Conservation (phyloP, 2,113 vertebrate species). For the Hystrix brachyura region DNA sequence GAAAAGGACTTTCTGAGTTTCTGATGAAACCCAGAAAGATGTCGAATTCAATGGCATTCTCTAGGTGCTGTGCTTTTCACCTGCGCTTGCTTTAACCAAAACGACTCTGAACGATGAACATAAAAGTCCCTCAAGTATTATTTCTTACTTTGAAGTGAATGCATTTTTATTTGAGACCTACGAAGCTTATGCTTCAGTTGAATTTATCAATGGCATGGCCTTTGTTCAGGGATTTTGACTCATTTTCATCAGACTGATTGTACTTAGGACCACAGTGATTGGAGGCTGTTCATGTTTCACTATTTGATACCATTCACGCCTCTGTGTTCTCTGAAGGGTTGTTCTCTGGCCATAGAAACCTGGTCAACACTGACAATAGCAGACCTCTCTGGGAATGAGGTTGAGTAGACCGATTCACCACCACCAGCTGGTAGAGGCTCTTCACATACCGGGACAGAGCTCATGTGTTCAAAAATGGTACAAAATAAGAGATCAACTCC, state of each 20-base stretch:
- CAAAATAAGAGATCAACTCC: not conserved
- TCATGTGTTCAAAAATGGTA: constrained; percentile 6
- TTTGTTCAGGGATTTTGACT: constrained; percentile 68
- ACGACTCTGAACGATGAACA: not conserved
- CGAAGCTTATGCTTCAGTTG: constrained; percentile 1
- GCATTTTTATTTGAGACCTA: constrained; percentile 63
- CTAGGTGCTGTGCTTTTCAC: constrained; percentile 46
- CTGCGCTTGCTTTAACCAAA: constrained; percentile 54
- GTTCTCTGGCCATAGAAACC: not conserved
- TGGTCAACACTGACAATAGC: not conserved
- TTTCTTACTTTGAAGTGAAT: constrained; percentile 55
- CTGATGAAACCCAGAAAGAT: constrained; percentile 38
- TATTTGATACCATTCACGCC: not conserved
- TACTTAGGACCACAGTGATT: constrained; percentile 47
- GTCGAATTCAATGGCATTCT: constrained; percentile 10
- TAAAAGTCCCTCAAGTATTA: constrained; percentile 41
- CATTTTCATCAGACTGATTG: constrained; percentile 63
- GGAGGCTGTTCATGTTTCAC: not conserved
- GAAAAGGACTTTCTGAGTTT: constrained; percentile 33
- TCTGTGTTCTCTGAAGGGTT: constrained; percentile 1
- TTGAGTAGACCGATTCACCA: not conserved
- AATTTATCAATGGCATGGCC: constrained; percentile 37
- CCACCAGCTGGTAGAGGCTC: not conserved
- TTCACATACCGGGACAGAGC: not conserved
- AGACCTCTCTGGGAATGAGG: not conserved